phyloP scores from a whole-genome alignment of 2,888 invertebrate genomes.

The Chorisops tibialis region DNA sequence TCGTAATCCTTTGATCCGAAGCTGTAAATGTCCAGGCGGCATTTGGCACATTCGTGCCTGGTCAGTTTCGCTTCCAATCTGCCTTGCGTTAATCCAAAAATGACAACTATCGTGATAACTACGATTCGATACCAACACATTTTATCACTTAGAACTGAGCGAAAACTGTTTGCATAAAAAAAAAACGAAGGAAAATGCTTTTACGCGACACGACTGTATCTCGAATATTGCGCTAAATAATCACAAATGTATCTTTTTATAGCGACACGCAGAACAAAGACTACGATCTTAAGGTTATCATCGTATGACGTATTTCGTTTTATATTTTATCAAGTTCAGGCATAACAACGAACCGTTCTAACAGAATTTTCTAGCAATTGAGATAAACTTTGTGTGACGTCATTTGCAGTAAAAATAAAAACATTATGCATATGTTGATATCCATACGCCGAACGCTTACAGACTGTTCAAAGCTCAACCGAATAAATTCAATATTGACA shows the following conservation, averaged over 20 bases:
- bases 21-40: conserved; percentile 15
- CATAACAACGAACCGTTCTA: conserved; percentile 22
- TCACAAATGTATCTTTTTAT: conserved; percentile 24
- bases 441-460: conserved; percentile 4
- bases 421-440: conserved; percentile 17
- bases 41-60: conserved; percentile 14
- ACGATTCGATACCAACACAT: background rate
- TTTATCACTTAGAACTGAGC: background rate
- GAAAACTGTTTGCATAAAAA: no score
- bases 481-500: conserved; percentile 21
- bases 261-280: conserved; percentile 15
- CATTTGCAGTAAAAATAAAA: conserved; percentile 26
- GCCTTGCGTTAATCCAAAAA: background rate
- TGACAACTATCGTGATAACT: background rate
- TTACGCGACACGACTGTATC: conserved; percentile 5
- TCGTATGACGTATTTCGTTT: conserved; percentile 22
- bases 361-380: conserved; percentile 16
- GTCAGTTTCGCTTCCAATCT: background rate
- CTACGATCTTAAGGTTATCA: conserved; percentile 20
- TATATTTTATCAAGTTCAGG: conserved; percentile 22
- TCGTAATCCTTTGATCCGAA: conserved; percentile 19
- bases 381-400: conserved; percentile 18
- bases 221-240: conserved; percentile 23
- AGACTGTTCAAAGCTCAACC: conserved; percentile 19
- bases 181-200: background rate